Evolutionary conservation across 2,797 vertebrate genomes (phyloP).

Genomic region (Syngnathus acus): DNA sequence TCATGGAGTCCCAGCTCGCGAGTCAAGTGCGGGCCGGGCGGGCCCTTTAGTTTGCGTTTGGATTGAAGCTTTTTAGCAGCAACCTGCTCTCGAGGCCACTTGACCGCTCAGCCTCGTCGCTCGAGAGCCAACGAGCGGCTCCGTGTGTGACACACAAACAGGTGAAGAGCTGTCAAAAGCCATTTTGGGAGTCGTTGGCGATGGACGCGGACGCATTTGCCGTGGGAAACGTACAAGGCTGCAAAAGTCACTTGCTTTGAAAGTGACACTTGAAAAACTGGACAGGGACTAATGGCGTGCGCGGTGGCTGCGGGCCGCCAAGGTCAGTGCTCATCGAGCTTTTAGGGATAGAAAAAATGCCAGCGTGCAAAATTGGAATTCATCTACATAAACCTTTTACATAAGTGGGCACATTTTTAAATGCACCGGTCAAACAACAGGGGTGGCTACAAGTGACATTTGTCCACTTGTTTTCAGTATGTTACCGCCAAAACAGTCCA

Average conservation of each 20-base stretch:
- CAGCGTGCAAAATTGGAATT: slow-evolving; percentile 65
- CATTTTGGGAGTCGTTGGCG: slow-evolving; percentile 3
- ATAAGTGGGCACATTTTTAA: slow-evolving; percentile 52
- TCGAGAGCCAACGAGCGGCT: slow-evolving; percentile 48
- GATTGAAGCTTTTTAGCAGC: slow-evolving; percentile 54
- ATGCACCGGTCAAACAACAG: slow-evolving; percentile 50
- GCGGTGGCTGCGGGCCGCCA: slow-evolving; percentile 45
- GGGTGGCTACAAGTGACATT: slow-evolving; percentile 49
- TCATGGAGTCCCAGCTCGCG: slow-evolving; percentile 37
- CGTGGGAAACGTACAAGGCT: slow-evolving; percentile 28
- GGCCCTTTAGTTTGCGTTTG: slow-evolving; percentile 66
- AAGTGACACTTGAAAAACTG: neutral
- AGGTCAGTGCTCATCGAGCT: slow-evolving; percentile 59
- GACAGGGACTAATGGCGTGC: slow-evolving; percentile 17
- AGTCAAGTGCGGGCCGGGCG: slow-evolving; percentile 43
- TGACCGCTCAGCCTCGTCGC: slow-evolving; percentile 66
- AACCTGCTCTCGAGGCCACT: slow-evolving; percentile 67
- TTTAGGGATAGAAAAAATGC: slow-evolving; percentile 62
- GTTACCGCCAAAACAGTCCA: slow-evolving; percentile 13
- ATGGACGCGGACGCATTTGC: neutral
- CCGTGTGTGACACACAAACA: slow-evolving; percentile 30
- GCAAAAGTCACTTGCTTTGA: slow-evolving; percentile 17
- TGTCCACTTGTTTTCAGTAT: slow-evolving; percentile 41
- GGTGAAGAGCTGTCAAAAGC: slow-evolving; percentile 38
- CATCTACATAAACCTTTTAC: slow-evolving; percentile 66